Conservation (phyloP, 2,888 invertebrate species). For the Dascillus cervinus region DNA sequence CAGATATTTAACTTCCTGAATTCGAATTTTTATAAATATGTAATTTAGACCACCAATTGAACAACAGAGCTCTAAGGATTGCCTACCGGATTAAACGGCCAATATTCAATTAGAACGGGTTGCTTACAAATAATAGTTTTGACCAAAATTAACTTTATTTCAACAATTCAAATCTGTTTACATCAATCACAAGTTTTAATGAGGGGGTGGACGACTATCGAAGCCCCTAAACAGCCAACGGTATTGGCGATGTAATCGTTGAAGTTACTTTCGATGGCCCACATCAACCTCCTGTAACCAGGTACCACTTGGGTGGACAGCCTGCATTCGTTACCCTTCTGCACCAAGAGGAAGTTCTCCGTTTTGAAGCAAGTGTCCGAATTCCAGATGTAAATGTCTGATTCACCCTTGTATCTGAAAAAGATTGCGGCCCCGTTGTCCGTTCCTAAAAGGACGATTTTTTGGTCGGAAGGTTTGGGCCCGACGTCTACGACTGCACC, state of each 20-base stretch:
- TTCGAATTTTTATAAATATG: too few relatives aligned
- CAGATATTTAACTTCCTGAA: too few relatives aligned
- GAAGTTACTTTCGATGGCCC: conserved; percentile 60
- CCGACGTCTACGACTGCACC: conserved; percentile 54
- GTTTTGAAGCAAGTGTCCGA: conserved; percentile 48
- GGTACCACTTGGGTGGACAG: conserved; percentile 55
- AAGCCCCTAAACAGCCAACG: conserved; percentile 55
- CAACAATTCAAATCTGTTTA: too few relatives aligned
- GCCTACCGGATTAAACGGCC: too few relatives aligned
- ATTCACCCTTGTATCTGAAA: conserved; percentile 54
- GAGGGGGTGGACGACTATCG: conserved; percentile 53
- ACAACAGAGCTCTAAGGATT: too few relatives aligned
- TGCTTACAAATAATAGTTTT: too few relatives aligned
- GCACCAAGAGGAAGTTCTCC: conserved; percentile 51
- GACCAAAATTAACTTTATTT: too few relatives aligned
- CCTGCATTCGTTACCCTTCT: conserved; percentile 51
- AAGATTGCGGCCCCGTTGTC: conserved; percentile 53
- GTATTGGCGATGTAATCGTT: conserved; percentile 54
- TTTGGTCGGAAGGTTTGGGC: conserved; percentile 44
- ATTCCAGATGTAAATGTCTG: conserved; percentile 59
- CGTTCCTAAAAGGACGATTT: conserved; percentile 52
- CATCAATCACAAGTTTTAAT: conserved; percentile 43
- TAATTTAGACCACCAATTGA: too few relatives aligned
- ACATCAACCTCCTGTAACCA: conserved; percentile 52
- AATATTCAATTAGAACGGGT: too few relatives aligned